These are phyloP conservation scores for Ameiurus melas DNA, from an alignment of 2,113 vertebrate genomes.

Conservation along the genomic window DNA sequence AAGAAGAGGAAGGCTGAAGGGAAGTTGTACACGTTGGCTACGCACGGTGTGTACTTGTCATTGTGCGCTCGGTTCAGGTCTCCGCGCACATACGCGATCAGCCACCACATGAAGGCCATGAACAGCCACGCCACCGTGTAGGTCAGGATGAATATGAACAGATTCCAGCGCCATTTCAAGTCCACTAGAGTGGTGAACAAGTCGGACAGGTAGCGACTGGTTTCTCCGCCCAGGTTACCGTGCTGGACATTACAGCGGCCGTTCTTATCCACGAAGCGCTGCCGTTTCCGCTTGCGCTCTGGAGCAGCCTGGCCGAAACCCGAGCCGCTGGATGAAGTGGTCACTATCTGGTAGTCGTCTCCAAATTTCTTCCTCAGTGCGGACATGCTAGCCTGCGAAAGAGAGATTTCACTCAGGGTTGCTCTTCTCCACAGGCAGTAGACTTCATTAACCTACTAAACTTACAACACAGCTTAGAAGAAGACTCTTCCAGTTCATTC, in stretches of 20 bases:
- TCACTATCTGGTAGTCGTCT: conserved; percentile 98
- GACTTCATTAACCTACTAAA: not conserved
- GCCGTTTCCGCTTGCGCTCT: conserved; percentile 90
- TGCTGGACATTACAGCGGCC: conserved; percentile 98
- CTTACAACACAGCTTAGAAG: not conserved
- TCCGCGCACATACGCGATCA: conserved; percentile 93
- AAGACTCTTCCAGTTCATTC: not conserved
- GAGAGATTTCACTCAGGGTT: conserved; percentile 47
- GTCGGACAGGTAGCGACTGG: conserved; percentile 96
- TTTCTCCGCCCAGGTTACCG: conserved; percentile 96
- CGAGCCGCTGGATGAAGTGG: conserved; percentile 91
- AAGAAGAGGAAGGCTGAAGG: conserved; percentile 98
- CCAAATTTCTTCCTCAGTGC: conserved; percentile 97
- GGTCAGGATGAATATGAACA: conserved; percentile 98
- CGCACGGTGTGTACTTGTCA: conserved; percentile 93
- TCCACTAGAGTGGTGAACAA: conserved; percentile 98
- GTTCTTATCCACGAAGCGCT: conserved; percentile 99
- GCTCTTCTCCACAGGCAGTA: not conserved
- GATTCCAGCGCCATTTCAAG: conserved; percentile 99
- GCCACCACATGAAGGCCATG: conserved; percentile 99
- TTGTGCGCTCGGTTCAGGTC: conserved; percentile 91
- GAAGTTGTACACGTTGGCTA: conserved; percentile 98
- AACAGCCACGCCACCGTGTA: conserved; percentile 99
- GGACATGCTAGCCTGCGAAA: conserved; percentile 86
- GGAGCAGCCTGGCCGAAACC: conserved; percentile 83